A percentile compares a stretch with the other conserved stretches of the same genome.
These are phyloP conservation scores for Sarcophilus harrisii DNA, from an alignment of 2,797 vertebrate species.

Conservation along the genomic window DNA sequence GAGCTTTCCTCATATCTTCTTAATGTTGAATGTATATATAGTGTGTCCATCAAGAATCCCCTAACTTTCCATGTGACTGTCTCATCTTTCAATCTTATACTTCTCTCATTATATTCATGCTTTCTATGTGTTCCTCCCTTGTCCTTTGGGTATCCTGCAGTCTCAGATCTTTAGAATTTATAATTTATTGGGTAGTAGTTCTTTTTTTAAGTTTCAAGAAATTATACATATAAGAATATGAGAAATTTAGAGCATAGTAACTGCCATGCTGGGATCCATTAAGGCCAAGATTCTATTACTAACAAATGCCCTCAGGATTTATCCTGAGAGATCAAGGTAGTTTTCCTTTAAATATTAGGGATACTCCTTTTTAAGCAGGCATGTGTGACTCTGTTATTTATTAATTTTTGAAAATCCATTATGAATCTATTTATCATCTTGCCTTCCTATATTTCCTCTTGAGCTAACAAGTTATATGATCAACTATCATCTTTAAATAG, in stretches of 20 bases:
- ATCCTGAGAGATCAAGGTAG: background rate
- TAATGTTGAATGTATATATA: background rate
- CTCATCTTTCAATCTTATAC: background rate
- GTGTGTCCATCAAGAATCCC: background rate
- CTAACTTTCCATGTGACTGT: background rate
- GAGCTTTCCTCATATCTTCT: background rate
- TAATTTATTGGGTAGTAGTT: background rate
- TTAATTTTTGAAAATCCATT: background rate
- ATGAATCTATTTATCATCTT: background rate
- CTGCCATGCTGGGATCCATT: background rate
- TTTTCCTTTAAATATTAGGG: background rate
- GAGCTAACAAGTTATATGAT: background rate
- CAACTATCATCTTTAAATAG: background rate
- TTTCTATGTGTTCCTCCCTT: background rate
- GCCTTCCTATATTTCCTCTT: background rate
- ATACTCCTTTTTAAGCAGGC: background rate
- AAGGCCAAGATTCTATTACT: background rate
- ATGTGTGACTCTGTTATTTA: background rate
- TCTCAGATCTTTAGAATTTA: background rate
- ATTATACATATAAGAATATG: background rate
- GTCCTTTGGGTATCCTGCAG: background rate
- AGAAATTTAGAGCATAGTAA: background rate
- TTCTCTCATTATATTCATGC: background rate
- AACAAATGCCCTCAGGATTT: background rate
- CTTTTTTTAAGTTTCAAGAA: background rate